These are phyloP conservation scores for Asbolus verrucosus DNA, from an alignment of 1,140 invertebrate species.

Conservation along the genomic window DNA sequence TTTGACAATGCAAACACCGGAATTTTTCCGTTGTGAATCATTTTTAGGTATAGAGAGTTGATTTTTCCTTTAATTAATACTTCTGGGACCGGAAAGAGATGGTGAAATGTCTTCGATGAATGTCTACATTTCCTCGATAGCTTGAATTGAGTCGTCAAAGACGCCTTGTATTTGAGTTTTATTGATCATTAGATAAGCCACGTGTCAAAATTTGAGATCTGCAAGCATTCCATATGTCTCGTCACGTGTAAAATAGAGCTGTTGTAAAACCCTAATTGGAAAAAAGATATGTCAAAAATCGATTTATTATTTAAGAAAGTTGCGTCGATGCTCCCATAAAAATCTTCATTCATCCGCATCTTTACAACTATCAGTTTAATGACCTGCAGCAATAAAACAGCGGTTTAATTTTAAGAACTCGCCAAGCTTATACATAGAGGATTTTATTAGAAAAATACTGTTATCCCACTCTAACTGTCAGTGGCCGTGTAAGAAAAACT, in stretches of 20 bases:
- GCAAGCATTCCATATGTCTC: neutral
- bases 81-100: constrained; percentile 21
- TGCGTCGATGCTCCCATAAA: neutral
- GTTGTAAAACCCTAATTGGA: too few relatives aligned
- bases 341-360: constrained; percentile 29
- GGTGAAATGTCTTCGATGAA: neutral
- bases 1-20: too few relatives aligned
- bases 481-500: constrained; percentile 2
- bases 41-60: constrained; percentile 9
- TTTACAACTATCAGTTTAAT: constrained; percentile 35
- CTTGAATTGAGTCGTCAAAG: constrained; percentile 14
- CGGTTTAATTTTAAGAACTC: constrained; percentile 36
- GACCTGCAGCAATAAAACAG: constrained; percentile 31
- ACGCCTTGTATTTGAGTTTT: constrained; percentile 6
- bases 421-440: constrained; percentile 30
- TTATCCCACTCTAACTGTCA: constrained; percentile 18
- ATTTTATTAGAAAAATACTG: constrained; percentile 39
- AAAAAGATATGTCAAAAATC: constrained; percentile 13
- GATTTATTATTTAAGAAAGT: constrained; percentile 16
- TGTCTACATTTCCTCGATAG: constrained; percentile 14
- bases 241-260: too few relatives aligned
- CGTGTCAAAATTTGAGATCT: constrained; percentile 13
- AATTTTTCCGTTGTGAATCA: too few relatives aligned
- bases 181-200: constrained; percentile 18
- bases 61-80: constrained; percentile 25